These are phyloP conservation scores for Hirtodrosophila histrioides DNA, from an alignment of 2,888 invertebrate species.

Conservation along the genomic window DNA sequence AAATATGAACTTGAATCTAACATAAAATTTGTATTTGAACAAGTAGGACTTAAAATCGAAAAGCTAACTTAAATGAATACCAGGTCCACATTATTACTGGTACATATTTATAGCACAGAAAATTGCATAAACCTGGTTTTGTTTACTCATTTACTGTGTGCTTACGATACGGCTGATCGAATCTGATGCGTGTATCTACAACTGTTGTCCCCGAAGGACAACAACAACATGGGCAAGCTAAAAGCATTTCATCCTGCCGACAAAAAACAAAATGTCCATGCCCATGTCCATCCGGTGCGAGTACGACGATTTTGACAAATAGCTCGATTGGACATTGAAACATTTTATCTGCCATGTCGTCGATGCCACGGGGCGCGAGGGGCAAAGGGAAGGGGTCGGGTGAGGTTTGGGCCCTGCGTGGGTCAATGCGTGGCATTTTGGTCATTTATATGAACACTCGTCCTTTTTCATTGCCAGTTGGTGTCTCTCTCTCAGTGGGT, in stretches of 20 bases:
- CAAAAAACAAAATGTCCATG: conserved; percentile 44
- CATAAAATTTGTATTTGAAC: no score
- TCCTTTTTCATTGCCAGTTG: conserved; percentile 76
- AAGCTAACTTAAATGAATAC: no score
- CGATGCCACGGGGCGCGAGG: conserved; percentile 61
- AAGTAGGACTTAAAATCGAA: no score
- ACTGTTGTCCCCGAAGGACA: conserved; percentile 7
- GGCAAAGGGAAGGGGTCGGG: conserved; percentile 18
- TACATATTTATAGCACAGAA: no score
- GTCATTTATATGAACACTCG: conserved; percentile 82
- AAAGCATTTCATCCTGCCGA: conserved; percentile 36
- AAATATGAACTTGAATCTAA: no score
- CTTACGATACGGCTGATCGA: conserved; percentile 7
- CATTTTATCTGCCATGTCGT: conserved; percentile 82
- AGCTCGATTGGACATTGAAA: conserved; percentile 82
- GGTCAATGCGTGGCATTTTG: conserved; percentile 81
- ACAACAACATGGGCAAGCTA: conserved; percentile 8
- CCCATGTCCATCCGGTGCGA: conserved; percentile 58
- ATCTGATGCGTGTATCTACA: conserved; percentile 9
- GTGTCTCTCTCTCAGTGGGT: conserved; percentile 33
- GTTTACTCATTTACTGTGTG: conserved; percentile 7
- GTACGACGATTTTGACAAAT: conserved; percentile 82
- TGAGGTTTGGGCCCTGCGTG: conserved; percentile 55
- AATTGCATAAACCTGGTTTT: conserved; percentile 2
- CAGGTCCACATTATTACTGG: no score